These are phyloP conservation scores for Cheilosia grossa DNA, from an alignment of 2,888 invertebrate species.

Conservation along the genomic window DNA sequence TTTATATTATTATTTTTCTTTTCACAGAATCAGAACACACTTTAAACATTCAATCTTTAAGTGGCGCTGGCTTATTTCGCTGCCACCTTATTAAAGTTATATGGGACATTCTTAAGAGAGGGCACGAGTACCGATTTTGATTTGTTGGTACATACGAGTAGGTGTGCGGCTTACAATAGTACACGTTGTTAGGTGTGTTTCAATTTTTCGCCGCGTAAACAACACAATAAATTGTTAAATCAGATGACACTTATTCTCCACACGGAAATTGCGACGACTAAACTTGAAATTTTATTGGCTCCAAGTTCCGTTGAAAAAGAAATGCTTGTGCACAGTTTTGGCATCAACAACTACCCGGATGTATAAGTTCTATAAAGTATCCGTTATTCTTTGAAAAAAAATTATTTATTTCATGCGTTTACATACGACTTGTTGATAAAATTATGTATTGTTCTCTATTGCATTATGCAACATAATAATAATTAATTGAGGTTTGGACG, in stretches of 20 bases:
- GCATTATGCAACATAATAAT: neutral
- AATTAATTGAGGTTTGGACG: neutral
- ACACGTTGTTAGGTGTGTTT: slow-evolving; percentile 39
- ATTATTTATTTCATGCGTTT: slow-evolving; percentile 21
- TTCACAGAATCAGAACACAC: slow-evolving; percentile 39
- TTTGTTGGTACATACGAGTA: slow-evolving; percentile 5
- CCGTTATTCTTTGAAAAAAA: slow-evolving; percentile 55
- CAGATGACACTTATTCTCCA: slow-evolving; percentile 72
- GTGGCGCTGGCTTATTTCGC: slow-evolving; percentile 38
- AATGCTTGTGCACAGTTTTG: slow-evolving; percentile 71
- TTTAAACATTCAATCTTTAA: slow-evolving; percentile 59
- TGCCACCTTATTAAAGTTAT: slow-evolving; percentile 52
- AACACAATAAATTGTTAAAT: slow-evolving; percentile 72
- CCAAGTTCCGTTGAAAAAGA: slow-evolving; percentile 63
- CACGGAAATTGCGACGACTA: slow-evolving; percentile 72
- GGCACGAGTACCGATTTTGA: slow-evolving; percentile 29
- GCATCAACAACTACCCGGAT: slow-evolving; percentile 73
- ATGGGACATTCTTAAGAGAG: slow-evolving; percentile 41
- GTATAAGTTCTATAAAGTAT: slow-evolving; percentile 70
- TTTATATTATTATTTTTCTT: slow-evolving; percentile 59
- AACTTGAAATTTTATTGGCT: slow-evolving; percentile 72
- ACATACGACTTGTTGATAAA: neutral
- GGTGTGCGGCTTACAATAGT: slow-evolving; percentile 31
- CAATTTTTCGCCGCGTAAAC: slow-evolving; percentile 65
- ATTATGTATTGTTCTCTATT: neutral